A percentile compares a stretch with the other conserved stretches of the same genome.
Conservation (phyloP, 1,140 invertebrate genomes). For the Scaptomyza montana region DNA sequence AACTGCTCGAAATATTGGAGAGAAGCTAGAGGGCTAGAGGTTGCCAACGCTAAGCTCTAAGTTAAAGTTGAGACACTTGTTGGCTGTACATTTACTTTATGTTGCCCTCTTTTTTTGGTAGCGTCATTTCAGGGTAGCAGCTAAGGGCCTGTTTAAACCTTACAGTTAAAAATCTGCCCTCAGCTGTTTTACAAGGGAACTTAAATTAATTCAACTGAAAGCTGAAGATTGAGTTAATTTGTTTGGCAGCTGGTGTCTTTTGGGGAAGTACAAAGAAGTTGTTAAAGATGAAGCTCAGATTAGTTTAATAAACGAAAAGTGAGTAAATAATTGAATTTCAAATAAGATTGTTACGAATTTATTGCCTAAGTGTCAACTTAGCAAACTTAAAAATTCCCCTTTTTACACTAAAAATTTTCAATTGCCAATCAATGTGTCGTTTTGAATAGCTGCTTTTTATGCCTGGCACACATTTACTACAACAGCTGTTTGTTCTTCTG, state of each 20-base stretch:
- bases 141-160: conserved; percentile 15
- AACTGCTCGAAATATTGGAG: neutral
- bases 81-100: conserved; percentile 46
- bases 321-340: no score
- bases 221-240: conserved; percentile 2
- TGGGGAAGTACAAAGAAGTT: neutral
- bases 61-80: conserved; percentile 76
- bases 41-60: conserved; percentile 29
- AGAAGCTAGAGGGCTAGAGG: neutral
- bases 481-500: conserved; percentile 12
- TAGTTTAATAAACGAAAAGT: no score
- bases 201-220: conserved; percentile 63
- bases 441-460: conserved; percentile 63
- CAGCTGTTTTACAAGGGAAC: conserved; percentile 18
- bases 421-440: conserved; percentile 72
- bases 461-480: conserved; percentile 29
- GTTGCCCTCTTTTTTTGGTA: conserved; percentile 35
- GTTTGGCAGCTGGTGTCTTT: neutral
- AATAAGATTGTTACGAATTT: neutral
- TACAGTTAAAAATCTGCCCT: conserved; percentile 4
- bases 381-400: neutral
- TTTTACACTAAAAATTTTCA: conserved; percentile 58
- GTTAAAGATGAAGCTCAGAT: neutral
- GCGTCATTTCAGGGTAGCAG: conserved; percentile 8
- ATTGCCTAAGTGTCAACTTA: neutral